Conservation (phyloP, 2,797 vertebrate genomes). For the Alfaro cultratus region DNA sequence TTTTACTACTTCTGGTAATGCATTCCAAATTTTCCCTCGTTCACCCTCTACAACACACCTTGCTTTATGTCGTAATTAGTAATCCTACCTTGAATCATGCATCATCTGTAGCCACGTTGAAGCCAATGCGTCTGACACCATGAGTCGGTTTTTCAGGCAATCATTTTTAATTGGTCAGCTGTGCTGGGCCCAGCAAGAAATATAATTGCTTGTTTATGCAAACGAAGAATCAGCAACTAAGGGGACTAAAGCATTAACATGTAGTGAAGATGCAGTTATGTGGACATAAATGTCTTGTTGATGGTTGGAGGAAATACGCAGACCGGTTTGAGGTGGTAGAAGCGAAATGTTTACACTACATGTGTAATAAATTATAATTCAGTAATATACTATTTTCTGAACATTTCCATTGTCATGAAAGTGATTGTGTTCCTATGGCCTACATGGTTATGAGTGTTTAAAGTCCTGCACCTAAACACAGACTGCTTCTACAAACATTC, state of each 20-base stretch:
- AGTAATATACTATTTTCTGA: neutral
- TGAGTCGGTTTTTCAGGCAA: neutral
- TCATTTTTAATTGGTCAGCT: slow-evolving; percentile 2
- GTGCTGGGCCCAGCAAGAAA: neutral
- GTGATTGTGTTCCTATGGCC: neutral
- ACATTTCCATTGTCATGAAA: neutral
- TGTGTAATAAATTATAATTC: neutral
- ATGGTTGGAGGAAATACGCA: neutral
- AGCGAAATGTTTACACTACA: neutral
- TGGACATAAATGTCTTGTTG: neutral
- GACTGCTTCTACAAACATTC: neutral
- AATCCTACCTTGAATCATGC: neutral
- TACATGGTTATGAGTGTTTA: neutral
- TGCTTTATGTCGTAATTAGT: neutral
- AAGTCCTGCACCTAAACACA: neutral
- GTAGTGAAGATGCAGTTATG: neutral
- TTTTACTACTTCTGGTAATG: neutral
- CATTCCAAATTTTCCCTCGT: neutral
- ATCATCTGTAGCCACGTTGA: neutral
- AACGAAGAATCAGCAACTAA: neutral
- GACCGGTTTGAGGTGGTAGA: neutral
- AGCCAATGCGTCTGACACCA: neutral
- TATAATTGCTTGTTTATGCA: neutral
- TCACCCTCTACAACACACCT: neutral
- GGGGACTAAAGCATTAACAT: neutral